These are phyloP conservation scores for Onychorhynchus coronatus DNA, from an alignment of 2,113 vertebrate genomes.

Conservation along the genomic window DNA sequence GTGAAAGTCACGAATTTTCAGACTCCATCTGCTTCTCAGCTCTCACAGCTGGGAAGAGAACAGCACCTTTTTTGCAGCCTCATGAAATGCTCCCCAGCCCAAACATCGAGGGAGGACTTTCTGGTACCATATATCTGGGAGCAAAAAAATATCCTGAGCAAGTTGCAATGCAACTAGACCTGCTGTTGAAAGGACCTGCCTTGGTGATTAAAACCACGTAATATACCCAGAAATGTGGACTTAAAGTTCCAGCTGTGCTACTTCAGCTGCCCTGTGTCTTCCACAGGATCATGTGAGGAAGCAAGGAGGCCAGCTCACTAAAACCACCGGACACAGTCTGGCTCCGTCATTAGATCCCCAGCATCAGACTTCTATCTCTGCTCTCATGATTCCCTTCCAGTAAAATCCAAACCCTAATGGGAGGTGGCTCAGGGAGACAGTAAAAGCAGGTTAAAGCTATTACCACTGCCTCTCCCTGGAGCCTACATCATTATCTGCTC, in stretches of 20 bases:
- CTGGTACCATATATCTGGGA: neutral
- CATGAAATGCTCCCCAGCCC: neutral
- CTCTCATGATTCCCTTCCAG: neutral
- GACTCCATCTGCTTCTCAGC: neutral
- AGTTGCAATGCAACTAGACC: neutral
- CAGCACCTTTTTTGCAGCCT: neutral
- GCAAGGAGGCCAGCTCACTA: neutral
- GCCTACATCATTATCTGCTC: neutral
- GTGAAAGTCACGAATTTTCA: neutral
- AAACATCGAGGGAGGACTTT: neutral
- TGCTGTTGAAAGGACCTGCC: neutral
- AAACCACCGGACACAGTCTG: neutral
- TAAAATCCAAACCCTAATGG: neutral
- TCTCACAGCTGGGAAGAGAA: neutral
- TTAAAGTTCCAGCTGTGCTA: neutral
- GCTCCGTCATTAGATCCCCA: neutral
- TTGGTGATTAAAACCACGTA: neutral
- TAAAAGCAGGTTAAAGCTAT: neutral
- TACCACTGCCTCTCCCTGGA: neutral
- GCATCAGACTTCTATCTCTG: neutral
- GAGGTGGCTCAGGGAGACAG: neutral
- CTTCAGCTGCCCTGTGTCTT: neutral
- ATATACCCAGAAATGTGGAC: neutral
- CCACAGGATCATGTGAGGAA: neutral
- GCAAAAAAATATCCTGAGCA: neutral